Base-by-base conservation (phyloP, 2,888 invertebrate species). In the Orthonevra nobilis region DNA sequence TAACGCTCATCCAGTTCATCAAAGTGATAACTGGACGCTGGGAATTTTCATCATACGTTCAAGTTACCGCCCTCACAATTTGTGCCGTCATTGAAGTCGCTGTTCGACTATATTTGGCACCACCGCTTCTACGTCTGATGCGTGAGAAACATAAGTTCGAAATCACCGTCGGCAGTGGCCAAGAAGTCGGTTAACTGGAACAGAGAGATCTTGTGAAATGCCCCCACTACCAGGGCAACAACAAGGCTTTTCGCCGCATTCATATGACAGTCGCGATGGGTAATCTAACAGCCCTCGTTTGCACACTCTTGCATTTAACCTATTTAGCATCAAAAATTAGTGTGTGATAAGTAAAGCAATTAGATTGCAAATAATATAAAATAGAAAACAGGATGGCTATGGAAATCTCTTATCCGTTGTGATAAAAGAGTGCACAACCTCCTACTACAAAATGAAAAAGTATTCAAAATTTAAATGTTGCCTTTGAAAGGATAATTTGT, bases 221-320 rank as follows among this genome's bases (percentile, higher is more conserved):
- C 85, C 94, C 95, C 0, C 93, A 94, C 86, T 96, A 96, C 89
- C 90, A 94, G 83, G 92, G 92, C 84, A 91, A 95, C 10, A 92
- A 96, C 85, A 91, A 90, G 82, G 90, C 92, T 23, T 96, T 96
- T 89, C 92, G 96, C 52, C 91, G 92, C 36, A 91, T 93, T 56
- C 96, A 96, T 89, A 93, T 94, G 86, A 90, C 90, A 73, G 94
- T 95, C 83, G 96, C 96, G 9, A 92, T 94, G 87, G 94, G 95
- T 64, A 96, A 96, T 85, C 92, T 96, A 89, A 89, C 92, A 17
- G 90, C 93, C 0, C 91, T 94, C 89, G 90, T 90, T 4, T 93
- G 92, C 84, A 93, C 93, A 6, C 90, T 92, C 44, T 88, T 93
- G 75, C 94, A 94, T 86, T 87, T 94, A 63, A 90, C 92, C 86